phyloP scores from a whole-genome alignment of 2,797 vertebrate species.

The Aeoliscus strigatus region DNA sequence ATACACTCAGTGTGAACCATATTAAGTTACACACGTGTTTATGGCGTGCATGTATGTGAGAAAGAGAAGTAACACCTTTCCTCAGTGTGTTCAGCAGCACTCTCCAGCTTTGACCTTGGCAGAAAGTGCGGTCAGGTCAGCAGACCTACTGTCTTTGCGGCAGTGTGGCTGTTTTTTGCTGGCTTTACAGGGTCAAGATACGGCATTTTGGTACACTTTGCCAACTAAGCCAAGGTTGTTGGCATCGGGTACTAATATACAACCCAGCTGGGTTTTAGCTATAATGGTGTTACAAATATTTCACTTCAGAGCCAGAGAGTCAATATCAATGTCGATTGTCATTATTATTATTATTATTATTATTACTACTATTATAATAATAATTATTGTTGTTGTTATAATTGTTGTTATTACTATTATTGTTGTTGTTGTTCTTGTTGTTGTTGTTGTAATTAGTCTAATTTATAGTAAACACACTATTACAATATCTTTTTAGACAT shows the following conservation, averaged over 20 bases:
- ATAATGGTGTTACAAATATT: slow-evolving; percentile 2
- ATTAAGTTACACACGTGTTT: slow-evolving; percentile 41
- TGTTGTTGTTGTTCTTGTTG: too few species aligned
- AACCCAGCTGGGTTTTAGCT: slow-evolving; percentile 5
- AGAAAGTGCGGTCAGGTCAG: slow-evolving; percentile 60
- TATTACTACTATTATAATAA: too few species aligned
- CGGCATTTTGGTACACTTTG: slow-evolving; percentile 26
- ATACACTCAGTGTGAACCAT: slow-evolving; percentile 17
- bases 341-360: too few species aligned
- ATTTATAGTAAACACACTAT: too few species aligned
- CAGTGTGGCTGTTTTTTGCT: slow-evolving; percentile 49
- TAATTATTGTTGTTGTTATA: too few species aligned
- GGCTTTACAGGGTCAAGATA: slow-evolving; percentile 50
- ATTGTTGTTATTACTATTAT: too few species aligned
- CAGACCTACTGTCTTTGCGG: slow-evolving; percentile 66
- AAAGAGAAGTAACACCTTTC: slow-evolving; percentile 55
- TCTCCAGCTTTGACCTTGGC: slow-evolving; percentile 76
- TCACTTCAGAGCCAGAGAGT: too few species aligned
- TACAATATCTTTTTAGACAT: too few species aligned
- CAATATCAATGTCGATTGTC: too few species aligned
- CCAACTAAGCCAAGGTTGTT: slow-evolving; percentile 33
- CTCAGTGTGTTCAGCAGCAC: slow-evolving; percentile 50
- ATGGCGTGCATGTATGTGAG: slow-evolving; percentile 21
- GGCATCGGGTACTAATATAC: slow-evolving; percentile 46
- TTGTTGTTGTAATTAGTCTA: too few species aligned